A percentile compares a stretch with the other conserved stretches of the same genome.
These are phyloP conservation scores for Philereme transversata DNA, from an alignment of 2,888 invertebrate genomes.

Conservation along the genomic window DNA sequence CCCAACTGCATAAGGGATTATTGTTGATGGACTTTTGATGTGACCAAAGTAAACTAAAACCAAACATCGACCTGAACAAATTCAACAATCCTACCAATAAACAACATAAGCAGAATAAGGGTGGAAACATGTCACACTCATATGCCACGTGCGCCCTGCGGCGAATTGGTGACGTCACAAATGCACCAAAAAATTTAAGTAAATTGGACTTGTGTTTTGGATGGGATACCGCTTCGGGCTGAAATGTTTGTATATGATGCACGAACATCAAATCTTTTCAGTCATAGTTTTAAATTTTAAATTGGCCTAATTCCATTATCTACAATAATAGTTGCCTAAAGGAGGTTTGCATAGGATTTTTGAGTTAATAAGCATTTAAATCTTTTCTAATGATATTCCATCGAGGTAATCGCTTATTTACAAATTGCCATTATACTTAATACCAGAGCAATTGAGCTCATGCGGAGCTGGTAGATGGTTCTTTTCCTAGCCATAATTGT, in stretches of 20 bases:
- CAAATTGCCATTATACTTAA: too few species aligned
- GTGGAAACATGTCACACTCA: slow-evolving; percentile 52
- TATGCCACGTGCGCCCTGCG: slow-evolving; percentile 58
- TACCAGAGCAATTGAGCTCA: too few species aligned
- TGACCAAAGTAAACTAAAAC: slow-evolving; percentile 5
- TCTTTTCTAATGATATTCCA: too few species aligned
- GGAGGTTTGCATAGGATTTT: too few species aligned
- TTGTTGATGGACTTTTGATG: not conserved
- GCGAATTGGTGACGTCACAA: slow-evolving; percentile 43
- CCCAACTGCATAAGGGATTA: too few species aligned
- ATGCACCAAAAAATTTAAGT: slow-evolving; percentile 48
- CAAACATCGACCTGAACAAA: slow-evolving; percentile 34
- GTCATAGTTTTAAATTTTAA: too few species aligned
- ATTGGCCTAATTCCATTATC: too few species aligned
- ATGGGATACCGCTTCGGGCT: slow-evolving; percentile 43
- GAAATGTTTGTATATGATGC: not conserved
- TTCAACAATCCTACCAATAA: slow-evolving; percentile 37
- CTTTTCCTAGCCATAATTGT: too few species aligned
- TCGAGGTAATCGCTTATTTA: too few species aligned
- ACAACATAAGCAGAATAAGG: slow-evolving; percentile 43
- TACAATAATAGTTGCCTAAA: too few species aligned
- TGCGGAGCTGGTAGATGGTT: too few species aligned
- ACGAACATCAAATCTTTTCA: not conserved
- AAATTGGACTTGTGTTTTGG: slow-evolving; percentile 44
- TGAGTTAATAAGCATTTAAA: too few species aligned